These are phyloP conservation scores for Daktulosphaira vitifoliae DNA, from an alignment of 1,140 invertebrate species.

Conservation along the genomic window DNA sequence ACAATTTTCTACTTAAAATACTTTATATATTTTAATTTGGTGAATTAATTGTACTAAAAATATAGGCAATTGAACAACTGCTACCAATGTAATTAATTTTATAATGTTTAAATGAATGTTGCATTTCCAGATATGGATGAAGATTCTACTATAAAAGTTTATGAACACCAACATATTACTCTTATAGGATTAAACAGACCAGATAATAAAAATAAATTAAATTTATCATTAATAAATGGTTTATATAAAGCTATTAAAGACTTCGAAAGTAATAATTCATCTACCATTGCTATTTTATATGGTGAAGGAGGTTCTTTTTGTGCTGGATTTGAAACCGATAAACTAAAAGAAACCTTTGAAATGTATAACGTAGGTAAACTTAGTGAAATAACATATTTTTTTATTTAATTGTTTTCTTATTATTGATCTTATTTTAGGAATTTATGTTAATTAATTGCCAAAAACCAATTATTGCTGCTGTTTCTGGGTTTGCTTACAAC, in stretches of 20 bases:
- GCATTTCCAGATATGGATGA: not conserved
- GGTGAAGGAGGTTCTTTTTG: slow-evolving; percentile 86
- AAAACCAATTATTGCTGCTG: slow-evolving; percentile 77
- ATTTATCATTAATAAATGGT: slow-evolving; percentile 50
- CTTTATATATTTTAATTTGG: too few species aligned
- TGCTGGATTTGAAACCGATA: slow-evolving; percentile 56
- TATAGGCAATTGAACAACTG: too few species aligned
- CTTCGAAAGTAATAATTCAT: slow-evolving; percentile 50
- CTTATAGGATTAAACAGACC: slow-evolving; percentile 81
- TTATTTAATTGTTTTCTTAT: slow-evolving; percentile 22
- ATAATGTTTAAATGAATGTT: too few species aligned
- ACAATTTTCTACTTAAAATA: too few species aligned
- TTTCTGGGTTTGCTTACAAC: slow-evolving; percentile 80
- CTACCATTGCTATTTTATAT: slow-evolving; percentile 66
- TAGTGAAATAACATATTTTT: too few species aligned
- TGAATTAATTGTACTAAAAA: too few species aligned
- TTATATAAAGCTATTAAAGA: slow-evolving; percentile 44
- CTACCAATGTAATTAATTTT: too few species aligned
- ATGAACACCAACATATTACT: slow-evolving; percentile 37
- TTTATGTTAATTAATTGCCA: slow-evolving; percentile 33
- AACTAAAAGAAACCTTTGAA: slow-evolving; percentile 44
- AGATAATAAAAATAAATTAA: slow-evolving; percentile 68
- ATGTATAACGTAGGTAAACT: slow-evolving; percentile 26
- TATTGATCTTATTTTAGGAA: too few species aligned
- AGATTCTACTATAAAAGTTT: slow-evolving; percentile 19